phyloP scores from a whole-genome alignment of 2,797 vertebrate species.

The Notoglanidium macrostoma region DNA sequence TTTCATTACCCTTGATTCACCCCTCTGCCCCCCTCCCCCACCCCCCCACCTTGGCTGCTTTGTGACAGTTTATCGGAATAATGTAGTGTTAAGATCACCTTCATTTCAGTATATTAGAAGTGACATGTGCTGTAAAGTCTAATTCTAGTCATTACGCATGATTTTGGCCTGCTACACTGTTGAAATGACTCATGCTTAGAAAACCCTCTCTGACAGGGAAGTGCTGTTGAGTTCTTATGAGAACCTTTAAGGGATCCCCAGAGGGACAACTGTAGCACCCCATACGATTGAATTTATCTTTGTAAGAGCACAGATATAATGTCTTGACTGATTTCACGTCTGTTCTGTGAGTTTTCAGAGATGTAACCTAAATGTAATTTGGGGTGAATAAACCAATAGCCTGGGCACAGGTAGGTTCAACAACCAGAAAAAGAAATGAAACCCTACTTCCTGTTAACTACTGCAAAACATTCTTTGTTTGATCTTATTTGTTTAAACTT shows the following conservation, averaged over 20 bases:
- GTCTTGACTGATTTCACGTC: background rate
- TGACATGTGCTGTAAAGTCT: constrained; percentile 23
- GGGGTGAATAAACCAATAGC: background rate
- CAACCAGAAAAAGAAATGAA: background rate
- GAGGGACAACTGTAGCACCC: background rate
- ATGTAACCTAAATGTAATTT: background rate
- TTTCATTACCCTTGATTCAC: constrained; percentile 23
- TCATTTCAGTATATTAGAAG: constrained; percentile 3
- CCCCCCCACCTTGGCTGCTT: background rate
- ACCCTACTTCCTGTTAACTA: background rate
- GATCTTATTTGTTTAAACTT: background rate
- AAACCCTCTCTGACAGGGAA: constrained; percentile 11
- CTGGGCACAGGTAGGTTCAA: background rate
- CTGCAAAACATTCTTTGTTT: background rate
- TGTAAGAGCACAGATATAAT: background rate
- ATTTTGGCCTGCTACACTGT: constrained; percentile 10
- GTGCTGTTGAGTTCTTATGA: background rate
- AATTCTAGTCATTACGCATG: background rate
- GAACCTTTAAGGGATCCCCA: background rate
- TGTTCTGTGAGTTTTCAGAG: background rate
- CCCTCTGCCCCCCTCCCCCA: background rate
- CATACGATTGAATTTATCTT: background rate
- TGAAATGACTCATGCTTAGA: constrained; percentile 19
- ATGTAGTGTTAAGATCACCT: constrained; percentile 24
- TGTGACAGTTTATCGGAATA: constrained; percentile 17